Evolutionary conservation across 2,888 invertebrate species (phyloP), one percentile per base, ranked within the genome.

Genomic region (Nebria salina): DNA sequence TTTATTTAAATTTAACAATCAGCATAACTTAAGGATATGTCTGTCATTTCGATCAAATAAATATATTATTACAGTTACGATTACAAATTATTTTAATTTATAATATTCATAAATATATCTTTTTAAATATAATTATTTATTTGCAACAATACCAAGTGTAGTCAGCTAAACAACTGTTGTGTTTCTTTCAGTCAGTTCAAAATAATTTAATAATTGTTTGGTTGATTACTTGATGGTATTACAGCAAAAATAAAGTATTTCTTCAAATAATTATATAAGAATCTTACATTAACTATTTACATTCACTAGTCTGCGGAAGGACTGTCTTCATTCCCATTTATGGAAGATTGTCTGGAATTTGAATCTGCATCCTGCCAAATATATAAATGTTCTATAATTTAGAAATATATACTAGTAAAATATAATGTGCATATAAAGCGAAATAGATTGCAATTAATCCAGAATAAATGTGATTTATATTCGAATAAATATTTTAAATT

Each of bases 291-390:
- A 2, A 54, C 54, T 54, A 54, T n/a, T 70, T 25, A 70, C 70
- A 26, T 25, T 70, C 25, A 70, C 11, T 70, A 26, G 54, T 34
- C 11, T 72, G 65, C 65, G 72, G 78, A 73, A 78, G 65, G 72
- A 78, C 73, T 73, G 64, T 65, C 72, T 64, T 65, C 78, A 42
- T 66, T 78, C 65, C 73, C 73, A 20, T 78, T 54, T 72, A 78
- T 78, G 42, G 78, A 72, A 73, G 78, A 78, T n/a, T 72, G 78
- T 11, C 65, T 34, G 34, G 73, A 78, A 65, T 65, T 78, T 34
- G 78, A 73, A 15, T 73, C 78, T 73, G 25, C 73, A 8, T 73
- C 78, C 78, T 78, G 78, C 1, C 73, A 78, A 73, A 54, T 41
- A 78, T 65, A 1, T 15, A 75, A 75, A 25, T n/a, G 11, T 66